Evolutionary conservation across 1,140 invertebrate species (phyloP).

Genomic region (Trachymyrmex cornetzi): DNA sequence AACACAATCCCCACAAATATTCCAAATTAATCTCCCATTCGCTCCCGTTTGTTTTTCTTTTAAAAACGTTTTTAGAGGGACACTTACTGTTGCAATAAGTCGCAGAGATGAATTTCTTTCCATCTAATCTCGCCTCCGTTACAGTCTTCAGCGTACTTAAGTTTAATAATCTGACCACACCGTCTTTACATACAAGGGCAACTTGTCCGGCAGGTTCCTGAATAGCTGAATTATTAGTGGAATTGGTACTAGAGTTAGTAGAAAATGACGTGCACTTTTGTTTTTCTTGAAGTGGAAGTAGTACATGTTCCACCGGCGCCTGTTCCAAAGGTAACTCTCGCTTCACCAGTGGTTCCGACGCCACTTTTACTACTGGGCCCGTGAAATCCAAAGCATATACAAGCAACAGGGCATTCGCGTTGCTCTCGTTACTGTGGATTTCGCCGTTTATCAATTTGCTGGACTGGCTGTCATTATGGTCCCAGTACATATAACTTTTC

Average conservation of each 20-base stretch:
- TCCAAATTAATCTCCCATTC: not conserved
- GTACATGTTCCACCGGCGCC: constrained; percentile 89
- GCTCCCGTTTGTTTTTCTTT: not conserved
- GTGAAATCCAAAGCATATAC: constrained; percentile 88
- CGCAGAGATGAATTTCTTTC: constrained; percentile 91
- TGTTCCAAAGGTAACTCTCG: constrained; percentile 89
- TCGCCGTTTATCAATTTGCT: constrained; percentile 80
- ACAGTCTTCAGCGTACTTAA: constrained; percentile 89
- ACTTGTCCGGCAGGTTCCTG: constrained; percentile 83
- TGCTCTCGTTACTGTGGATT: constrained; percentile 72
- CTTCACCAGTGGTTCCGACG: constrained; percentile 88
- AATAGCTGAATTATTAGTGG: constrained; percentile 37
- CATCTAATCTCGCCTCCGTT: constrained; percentile 89
- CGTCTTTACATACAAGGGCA: constrained; percentile 90
- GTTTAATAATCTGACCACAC: constrained; percentile 90
- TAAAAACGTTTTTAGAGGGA: not conserved
- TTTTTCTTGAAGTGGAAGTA: constrained; percentile 88
- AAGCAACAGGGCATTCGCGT: constrained; percentile 84
- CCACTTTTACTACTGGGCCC: constrained; percentile 87
- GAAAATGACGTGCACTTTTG: constrained; percentile 50
- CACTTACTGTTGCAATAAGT: constrained; percentile 91
- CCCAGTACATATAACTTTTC: constrained; percentile 85
- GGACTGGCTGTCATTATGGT: constrained; percentile 82
- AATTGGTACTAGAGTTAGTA: constrained; percentile 53
- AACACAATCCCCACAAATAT: not conserved